Base-by-base conservation (phyloP, 2,113 vertebrate species). In the Ancistrus triradiatus region DNA sequence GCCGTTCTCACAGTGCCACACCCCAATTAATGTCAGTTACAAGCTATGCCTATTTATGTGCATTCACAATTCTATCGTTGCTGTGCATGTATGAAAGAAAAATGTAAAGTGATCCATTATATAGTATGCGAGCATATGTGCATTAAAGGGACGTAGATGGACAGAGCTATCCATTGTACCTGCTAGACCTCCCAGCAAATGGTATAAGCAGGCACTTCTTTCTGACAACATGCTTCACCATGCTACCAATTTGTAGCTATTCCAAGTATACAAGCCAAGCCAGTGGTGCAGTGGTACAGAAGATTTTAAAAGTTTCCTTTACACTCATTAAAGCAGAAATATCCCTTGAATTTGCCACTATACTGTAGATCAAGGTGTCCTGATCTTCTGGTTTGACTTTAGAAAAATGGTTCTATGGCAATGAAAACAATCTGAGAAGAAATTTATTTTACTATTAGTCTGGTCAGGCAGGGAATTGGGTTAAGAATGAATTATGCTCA, bases 1-100 rank as follows among this genome's bases (percentile, higher is more conserved):
- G 43, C 42, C 46, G 56, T 71, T 61, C 25, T 28, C 18, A 6
- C 35, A 50, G 51, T 57, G 44, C 51, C 31, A 48, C 63, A 66
- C 46, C 53, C 50, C 52, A 24, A 40, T 28, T 18, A 9, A 31
- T 57, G 31, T 27, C 44, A 57, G 52, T 38, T 46, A 57, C 52
- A 56, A 65, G 52, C 43, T 58, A 11, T 18, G 59, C 14, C 10
- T 21, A 35, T 64, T 59, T 40, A 73, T 53, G 48, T 40, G 43
- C 60, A 35, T 22, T 53, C 46, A 28, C 19, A 51, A 22, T 42
- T 60, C n/a, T 35, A 58, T 48, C 11, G 61, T 28, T 7, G 27
- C 11, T 63, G 28, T 62, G 40, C 18, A 65, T 25, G 46, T 13
- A 4, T 28, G 11, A 7, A 50, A 9, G 17, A 28, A 40, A 46